phyloP scores from a whole-genome alignment of 2,113 vertebrate genomes.

The Megaptera novaeangliae region DNA sequence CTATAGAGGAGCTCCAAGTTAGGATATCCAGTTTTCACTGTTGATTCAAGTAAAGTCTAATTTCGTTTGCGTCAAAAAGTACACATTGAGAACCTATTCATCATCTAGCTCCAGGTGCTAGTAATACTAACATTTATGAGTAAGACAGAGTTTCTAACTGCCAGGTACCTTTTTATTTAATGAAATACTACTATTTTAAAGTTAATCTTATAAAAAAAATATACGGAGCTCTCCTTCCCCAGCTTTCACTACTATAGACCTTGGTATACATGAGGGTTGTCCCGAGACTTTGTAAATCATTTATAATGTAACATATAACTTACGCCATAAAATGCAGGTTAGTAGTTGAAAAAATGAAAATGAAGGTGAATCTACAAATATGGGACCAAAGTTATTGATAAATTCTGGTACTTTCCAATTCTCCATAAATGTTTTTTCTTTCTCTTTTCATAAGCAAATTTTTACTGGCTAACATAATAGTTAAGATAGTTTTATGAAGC shows the following conservation, averaged over 20 bases:
- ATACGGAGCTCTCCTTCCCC: neutral
- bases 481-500: neutral
- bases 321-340: neutral
- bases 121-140: neutral
- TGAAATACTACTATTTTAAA: neutral
- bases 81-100: neutral
- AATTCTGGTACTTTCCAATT: neutral
- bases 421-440: neutral
- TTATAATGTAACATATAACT: neutral
- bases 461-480: slow-evolving; percentile 9
- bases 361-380: neutral
- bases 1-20: neutral
- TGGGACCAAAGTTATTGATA: neutral
- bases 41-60: neutral
- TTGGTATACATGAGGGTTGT: neutral
- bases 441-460: slow-evolving; percentile 16
- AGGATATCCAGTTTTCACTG: neutral
- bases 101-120: neutral
- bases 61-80: neutral
- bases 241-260: neutral
- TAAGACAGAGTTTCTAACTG: neutral
- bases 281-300: neutral
- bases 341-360: neutral
- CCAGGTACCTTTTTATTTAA: neutral
- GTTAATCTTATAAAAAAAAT: neutral